A percentile compares a stretch with the other conserved stretches of the same genome.
Conservation (phyloP, 2,797 vertebrate genomes). For the Channa striata region DNA sequence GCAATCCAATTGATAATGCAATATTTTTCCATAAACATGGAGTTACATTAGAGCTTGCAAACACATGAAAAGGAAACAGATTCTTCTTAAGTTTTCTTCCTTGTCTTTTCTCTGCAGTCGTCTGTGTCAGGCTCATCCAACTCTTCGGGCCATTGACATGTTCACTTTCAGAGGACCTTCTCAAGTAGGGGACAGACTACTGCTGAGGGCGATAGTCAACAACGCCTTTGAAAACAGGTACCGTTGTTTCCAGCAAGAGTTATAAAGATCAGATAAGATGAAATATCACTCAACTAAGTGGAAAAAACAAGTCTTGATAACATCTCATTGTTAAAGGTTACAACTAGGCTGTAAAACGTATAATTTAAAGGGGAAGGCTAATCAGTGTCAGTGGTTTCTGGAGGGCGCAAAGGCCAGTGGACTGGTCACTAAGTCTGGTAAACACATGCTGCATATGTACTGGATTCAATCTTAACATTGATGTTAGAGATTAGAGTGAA, state of each 20-base stretch:
- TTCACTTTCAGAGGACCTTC: conserved; percentile 95
- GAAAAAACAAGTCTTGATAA: not conserved
- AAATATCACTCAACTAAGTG: not conserved
- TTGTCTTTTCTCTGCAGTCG: conserved; percentile 80
- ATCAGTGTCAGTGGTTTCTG: too few species aligned
- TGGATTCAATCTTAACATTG: too few species aligned
- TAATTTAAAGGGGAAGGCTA: too few species aligned
- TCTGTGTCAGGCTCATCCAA: conserved; percentile 90
- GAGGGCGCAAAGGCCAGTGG: too few species aligned
- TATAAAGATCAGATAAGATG: not conserved
- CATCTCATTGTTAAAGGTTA: not conserved
- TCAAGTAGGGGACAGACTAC: conserved; percentile 91
- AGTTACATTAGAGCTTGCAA: not conserved
- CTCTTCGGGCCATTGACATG: conserved; percentile 93
- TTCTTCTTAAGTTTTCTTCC: not conserved
- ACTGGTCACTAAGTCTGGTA: too few species aligned
- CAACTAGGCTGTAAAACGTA: too few species aligned
- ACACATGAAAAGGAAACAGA: not conserved
- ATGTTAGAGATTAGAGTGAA: too few species aligned
- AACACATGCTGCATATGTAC: too few species aligned
- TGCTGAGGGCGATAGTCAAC: conserved; percentile 94
- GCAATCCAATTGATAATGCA: too few species aligned
- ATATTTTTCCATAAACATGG: too few species aligned
- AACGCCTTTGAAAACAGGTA: conserved; percentile 95
- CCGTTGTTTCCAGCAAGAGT: not conserved